Conservation (phyloP, 2,888 invertebrate genomes). For the Rhimphoctona megacephalus region DNA sequence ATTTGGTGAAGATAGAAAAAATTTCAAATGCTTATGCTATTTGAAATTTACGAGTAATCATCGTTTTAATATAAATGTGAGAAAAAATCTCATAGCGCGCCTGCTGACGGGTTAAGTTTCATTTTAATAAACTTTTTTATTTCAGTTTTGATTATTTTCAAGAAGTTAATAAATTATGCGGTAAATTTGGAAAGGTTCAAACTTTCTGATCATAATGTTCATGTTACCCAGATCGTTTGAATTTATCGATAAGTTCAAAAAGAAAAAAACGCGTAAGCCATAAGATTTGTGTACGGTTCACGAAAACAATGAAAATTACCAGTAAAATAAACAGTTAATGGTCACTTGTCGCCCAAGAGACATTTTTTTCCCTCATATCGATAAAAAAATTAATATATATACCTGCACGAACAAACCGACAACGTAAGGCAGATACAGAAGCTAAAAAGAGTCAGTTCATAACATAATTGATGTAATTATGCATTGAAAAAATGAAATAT, state of each 20-base stretch:
- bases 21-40: no score
- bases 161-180: background rate
- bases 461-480: conserved; percentile 72
- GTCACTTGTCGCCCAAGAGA: conserved; percentile 66
- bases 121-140: background rate
- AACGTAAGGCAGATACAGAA: background rate
- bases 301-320: background rate
- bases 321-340: background rate
- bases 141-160: background rate
- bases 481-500: conserved; percentile 74
- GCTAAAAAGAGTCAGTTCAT: background rate
- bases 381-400: no score
- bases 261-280: background rate
- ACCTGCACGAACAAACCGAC: no score
- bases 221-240: background rate
- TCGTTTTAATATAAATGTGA: no score
- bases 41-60: no score
- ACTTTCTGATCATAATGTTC: background rate
- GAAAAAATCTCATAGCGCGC: no score
- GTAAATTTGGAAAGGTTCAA: background rate
- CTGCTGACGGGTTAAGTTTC: no score
- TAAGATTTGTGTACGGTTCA: background rate
- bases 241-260: background rate
- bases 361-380: background rate
- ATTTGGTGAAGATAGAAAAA: no score